Percentiles rank a stretch among this genome's conserved stretches.
These are phyloP conservation scores for Meloidogyne chitwoodi DNA, from an alignment of 1,140 invertebrate genomes.

Conservation along the genomic window DNA sequence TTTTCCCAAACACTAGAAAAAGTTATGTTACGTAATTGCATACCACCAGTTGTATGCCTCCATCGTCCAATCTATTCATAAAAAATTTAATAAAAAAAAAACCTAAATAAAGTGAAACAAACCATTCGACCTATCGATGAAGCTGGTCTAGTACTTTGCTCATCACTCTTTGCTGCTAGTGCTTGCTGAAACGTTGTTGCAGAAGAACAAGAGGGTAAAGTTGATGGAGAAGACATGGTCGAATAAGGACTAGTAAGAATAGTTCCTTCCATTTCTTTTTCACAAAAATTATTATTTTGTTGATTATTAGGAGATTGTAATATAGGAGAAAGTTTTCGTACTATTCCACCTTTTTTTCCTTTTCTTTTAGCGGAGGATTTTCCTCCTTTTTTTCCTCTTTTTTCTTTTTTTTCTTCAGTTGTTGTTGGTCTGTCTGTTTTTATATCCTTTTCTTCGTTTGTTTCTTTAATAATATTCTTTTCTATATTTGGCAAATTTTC, in stretches of 20 bases:
- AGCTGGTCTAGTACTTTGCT: neutral
- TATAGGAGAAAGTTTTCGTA: neutral
- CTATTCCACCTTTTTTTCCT: neutral
- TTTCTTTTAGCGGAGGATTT: neutral
- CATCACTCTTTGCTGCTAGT: neutral
- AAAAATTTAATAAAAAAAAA: neutral
- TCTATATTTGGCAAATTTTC: neutral
- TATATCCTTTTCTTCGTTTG: neutral
- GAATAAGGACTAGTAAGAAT: neutral
- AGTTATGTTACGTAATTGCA: conserved; percentile 4
- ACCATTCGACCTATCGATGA: neutral
- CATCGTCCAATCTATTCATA: neutral
- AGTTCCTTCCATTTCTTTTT: neutral
- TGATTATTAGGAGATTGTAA: neutral
- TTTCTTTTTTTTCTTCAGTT: neutral
- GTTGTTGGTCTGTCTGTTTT: neutral
- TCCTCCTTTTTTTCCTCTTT: neutral
- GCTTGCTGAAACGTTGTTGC: neutral
- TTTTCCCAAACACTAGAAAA: neutral
- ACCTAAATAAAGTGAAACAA: neutral
- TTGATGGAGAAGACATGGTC: neutral
- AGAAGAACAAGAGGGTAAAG: neutral
- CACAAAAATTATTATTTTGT: neutral
- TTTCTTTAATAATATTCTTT: neutral
- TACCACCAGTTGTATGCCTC: conserved; percentile 3